A percentile compares a stretch with the other conserved stretches of the same genome.
These are phyloP conservation scores for Jaculus jaculus DNA, from an alignment of 2,113 vertebrate species.

Conservation along the genomic window DNA sequence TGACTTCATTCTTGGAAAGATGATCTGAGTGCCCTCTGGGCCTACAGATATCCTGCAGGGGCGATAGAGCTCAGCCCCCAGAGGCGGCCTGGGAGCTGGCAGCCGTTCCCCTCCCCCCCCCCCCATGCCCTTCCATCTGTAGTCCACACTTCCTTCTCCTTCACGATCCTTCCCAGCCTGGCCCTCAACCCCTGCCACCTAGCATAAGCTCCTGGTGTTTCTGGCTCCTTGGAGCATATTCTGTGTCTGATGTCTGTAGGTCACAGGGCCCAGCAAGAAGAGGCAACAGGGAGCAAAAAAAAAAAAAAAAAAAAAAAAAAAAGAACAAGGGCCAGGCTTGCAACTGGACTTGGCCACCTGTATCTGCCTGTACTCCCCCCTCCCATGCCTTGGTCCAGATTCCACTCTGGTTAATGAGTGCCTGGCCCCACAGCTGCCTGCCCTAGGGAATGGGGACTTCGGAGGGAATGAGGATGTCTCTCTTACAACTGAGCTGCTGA, in stretches of 20 bases:
- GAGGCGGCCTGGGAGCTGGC: neutral
- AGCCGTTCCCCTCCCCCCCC: too few species aligned
- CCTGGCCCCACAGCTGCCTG: conserved; percentile 62
- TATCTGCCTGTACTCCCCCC: neutral
- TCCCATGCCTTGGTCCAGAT: neutral
- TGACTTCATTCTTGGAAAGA: neutral
- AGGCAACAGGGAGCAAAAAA: neutral
- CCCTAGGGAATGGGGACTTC: neutral
- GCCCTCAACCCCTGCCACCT: neutral
- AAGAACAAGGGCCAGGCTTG: neutral
- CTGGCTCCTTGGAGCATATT: neutral
- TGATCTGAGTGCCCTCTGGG: neutral
- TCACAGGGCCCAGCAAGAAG: neutral
- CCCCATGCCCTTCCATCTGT: neutral
- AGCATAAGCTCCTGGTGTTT: neutral
- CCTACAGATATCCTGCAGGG: neutral
- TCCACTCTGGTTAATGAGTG: neutral
- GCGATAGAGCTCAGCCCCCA: neutral
- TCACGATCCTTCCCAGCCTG: neutral
- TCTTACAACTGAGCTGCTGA: neutral
- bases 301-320: neutral
- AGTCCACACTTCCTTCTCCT: neutral
- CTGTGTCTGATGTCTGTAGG: neutral
- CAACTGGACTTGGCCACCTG: neutral
- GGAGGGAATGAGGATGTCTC: neutral